Percentiles rank a stretch among this genome's conserved stretches.
Conservation (phyloP, 2,888 invertebrate genomes). For the Drosophila engyochracea region DNA sequence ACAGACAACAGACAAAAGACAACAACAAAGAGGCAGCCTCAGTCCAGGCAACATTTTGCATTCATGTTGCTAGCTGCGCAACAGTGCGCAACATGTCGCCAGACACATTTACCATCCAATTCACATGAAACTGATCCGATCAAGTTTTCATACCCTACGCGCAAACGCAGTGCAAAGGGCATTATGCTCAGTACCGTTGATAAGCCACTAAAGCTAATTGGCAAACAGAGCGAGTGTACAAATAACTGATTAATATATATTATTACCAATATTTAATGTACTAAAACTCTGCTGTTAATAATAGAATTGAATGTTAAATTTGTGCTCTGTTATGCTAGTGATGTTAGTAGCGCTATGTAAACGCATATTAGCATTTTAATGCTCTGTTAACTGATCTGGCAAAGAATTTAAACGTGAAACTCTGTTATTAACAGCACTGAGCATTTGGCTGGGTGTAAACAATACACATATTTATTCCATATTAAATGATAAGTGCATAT, state of each 20-base stretch:
- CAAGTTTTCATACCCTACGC: conserved; percentile 23
- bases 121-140: conserved; percentile 27
- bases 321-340: not conserved
- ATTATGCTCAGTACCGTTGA: not conserved
- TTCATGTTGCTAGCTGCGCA: conserved; percentile 19
- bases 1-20: not conserved
- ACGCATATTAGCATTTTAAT: not conserved
- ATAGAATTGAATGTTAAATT: not conserved
- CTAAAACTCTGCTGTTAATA: not conserved
- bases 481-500: not conserved
- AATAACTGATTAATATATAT: not conserved
- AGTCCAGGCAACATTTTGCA: conserved; percentile 32
- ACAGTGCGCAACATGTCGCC: conserved; percentile 35
- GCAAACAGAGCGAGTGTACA: not conserved
- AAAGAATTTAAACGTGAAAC: not conserved
- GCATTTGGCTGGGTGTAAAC: not conserved
- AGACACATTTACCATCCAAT: conserved; percentile 45
- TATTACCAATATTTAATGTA: not conserved
- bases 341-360: not conserved
- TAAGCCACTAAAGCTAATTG: not conserved
- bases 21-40: conserved; percentile 36
- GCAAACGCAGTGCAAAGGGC: not conserved
- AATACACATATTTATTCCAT: not conserved
- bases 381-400: not conserved
- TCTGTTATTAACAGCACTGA: not conserved